Base-by-base conservation (phyloP, 2,113 vertebrate genomes). In the Bothrops jararaca region DNA sequence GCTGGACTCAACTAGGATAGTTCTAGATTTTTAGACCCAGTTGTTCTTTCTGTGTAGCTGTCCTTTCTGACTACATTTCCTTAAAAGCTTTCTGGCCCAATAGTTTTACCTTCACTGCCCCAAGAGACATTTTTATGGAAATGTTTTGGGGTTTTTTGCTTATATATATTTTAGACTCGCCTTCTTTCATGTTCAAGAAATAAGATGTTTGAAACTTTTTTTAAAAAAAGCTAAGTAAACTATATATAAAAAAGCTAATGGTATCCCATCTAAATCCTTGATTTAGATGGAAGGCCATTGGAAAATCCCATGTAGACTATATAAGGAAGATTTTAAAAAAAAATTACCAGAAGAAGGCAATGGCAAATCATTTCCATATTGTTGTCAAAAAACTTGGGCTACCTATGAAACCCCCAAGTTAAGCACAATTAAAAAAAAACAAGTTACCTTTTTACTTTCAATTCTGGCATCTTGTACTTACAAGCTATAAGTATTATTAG, bases 91-190 rank as follows among this genome's bases (percentile, higher is more conserved):
- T 93, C 74, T 86, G 89, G 80, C 80, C 56, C 80, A 86, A 48
- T 93, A 93, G 92, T 90, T 93, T 89, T 53, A 80, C 52, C 45
- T 80, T 90, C 56, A 90, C 45, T 93, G 29, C 64, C 89, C 88
- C 92, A 86, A 86, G 92, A 93, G 74, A 89, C 80, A 53, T 86
- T 93, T 80, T 93, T 80, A 86, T 93, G 45, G n/a, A 90, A 93
- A 39, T 93, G 92, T 90, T 64, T 11, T 69, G 52, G 48, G 50
- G 60, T 89, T 89, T 85, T 92, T 88, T 39, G 92, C 92, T 93
- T 90, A 90, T 93, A 89, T 90, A 93, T 93, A 69, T 69, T 15
- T 69, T 69, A 93, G 89, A 93, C 48, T 42, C 50, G 56, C 88
- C 88, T 92, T 85, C 64, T 92, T 92, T 60, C 45, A 86, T 93